A percentile compares a stretch with the other conserved stretches of the same genome.
These are phyloP conservation scores for Syngnathus typhle DNA, from an alignment of 2,113 vertebrate species.

Conservation along the genomic window DNA sequence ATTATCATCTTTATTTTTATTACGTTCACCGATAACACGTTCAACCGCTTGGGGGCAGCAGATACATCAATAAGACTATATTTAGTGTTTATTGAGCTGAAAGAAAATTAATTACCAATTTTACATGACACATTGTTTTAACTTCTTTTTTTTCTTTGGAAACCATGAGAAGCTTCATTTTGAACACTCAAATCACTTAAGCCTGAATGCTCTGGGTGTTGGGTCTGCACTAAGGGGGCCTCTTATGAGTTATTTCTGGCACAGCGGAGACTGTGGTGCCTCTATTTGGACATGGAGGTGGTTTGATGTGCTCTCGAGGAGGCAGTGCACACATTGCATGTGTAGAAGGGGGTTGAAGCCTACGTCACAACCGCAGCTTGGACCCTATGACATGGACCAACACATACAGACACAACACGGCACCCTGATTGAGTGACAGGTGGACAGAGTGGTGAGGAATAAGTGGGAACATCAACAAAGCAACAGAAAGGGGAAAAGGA, in stretches of 20 bases:
- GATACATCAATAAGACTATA: background rate
- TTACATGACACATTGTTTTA: background rate
- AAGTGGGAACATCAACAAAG: slow-evolving; percentile 29
- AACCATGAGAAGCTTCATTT: background rate
- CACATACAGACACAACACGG: slow-evolving; percentile 42
- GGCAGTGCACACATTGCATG: slow-evolving; percentile 10
- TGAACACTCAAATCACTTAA: background rate
- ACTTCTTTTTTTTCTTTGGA: background rate
- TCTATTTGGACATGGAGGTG: slow-evolving; percentile 69
- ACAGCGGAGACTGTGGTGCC: slow-evolving; percentile 47
- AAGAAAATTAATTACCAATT: background rate
- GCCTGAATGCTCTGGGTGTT: background rate
- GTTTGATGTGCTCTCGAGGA: slow-evolving; percentile 12
- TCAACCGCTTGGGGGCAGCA: background rate
- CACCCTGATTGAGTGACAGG: slow-evolving; percentile 47
- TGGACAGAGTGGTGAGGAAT: slow-evolving; percentile 37
- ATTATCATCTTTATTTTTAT: background rate
- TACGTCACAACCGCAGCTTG: slow-evolving; percentile 46
- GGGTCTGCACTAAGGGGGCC: background rate
- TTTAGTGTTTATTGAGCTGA: background rate
- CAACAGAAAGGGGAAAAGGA: slow-evolving; percentile 26
- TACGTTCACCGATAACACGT: background rate
- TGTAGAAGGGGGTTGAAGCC: slow-evolving; percentile 13
- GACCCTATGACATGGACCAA: slow-evolving; percentile 27
- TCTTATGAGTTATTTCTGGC: slow-evolving; percentile 60